Base-by-base conservation (phyloP, 1,140 invertebrate species). In the Onthophagus taurus region DNA sequence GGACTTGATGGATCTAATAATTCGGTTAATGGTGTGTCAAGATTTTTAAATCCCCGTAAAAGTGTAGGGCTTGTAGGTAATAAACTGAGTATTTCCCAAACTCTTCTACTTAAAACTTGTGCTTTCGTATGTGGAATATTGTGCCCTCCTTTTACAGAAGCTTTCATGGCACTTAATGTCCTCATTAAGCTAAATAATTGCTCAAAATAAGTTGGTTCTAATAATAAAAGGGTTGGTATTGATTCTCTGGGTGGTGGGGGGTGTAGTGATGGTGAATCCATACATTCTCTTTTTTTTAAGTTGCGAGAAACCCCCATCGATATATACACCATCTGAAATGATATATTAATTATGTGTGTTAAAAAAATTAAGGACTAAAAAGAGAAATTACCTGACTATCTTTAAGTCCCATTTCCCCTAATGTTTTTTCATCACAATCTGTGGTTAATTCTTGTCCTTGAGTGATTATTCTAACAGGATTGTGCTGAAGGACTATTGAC, bases 41-140 rank as follows among this genome's bases (percentile, higher is more conserved):
- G 67, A 48, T 81, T 77, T 55, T 85, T 83, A 52, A 96, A 93
- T 4, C 84, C 84, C 65, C 85, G 74, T 8, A 93, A 61, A 18
- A 94, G 72, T 1, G 80, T 82, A 0, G 87, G 85, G 67, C 83
- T 92, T 0, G 92, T 89, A 0, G 92, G 91, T 13, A 96, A 68
- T 30, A 94, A 74, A 60, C 90, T 91, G 2, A 96, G 66, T 16
- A 95, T 89, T 50, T 95, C 91, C 92, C 92, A 95, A 1, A 95
- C 87, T 23, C 86, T 72, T 18, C 91, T 72, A 0, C 91, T 95
- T 21, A 95, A 61, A 0, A 94, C 76, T 61, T 92, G 85, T 0
- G 89, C 89, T 71, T 91, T 92, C 2, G 85, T 90, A 54, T 92
- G 84, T 1, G 85, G 78, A 11, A 38, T 49, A 62, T 68, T 65